Base-by-base conservation (phyloP, 2,797 vertebrate species). In the Morelia viridis region DNA sequence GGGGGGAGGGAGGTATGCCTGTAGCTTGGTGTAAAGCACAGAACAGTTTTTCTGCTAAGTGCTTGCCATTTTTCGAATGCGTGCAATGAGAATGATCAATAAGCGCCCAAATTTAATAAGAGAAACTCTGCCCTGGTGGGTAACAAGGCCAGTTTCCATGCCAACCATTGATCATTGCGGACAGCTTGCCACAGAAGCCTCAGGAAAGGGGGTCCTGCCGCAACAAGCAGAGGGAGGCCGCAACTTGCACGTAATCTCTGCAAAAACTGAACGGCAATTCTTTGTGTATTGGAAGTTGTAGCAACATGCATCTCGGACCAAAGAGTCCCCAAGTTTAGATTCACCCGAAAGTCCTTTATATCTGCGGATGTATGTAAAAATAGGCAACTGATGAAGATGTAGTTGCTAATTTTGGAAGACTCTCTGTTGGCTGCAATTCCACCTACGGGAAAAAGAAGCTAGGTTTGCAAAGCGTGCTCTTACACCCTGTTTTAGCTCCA, bases 101-200 rank as follows among this genome's bases (percentile, higher is more conserved):
- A 96, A 91, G 92, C 94, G 94, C 93, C 95, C 96, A 98, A 97
- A 97, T 97, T 97, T 98, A 97, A 98, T 97, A 97, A 97, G 97
- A 96, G 91, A 93, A 97, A 94, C 94, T 96, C 94, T 95, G 94
- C 97, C 97, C 96, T 96, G 91, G 60, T 24, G 91, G 96, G 95
- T 96, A 97, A 97, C 53, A 90, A 97, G 76, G 95, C 94, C 96
- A 71, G 96, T 97, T 97, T 95, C 96, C 96, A 98, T 97, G 97
- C 96, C 97, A 98, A 97, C 97, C 96, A 97, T 97, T 94, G 90
- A 97, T 98, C 96, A 96, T 93, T 85, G 86, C 95, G 96, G 94
- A 96, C 96, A 93, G 94, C 96, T 88, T 13, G 89, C 95, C 93
- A 60, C 91, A 94, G 15, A 65, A 93, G 94, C 95, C 94, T 96